phyloP scores from a whole-genome alignment of 2,888 invertebrate genomes.

The Idaea dimidiata region DNA sequence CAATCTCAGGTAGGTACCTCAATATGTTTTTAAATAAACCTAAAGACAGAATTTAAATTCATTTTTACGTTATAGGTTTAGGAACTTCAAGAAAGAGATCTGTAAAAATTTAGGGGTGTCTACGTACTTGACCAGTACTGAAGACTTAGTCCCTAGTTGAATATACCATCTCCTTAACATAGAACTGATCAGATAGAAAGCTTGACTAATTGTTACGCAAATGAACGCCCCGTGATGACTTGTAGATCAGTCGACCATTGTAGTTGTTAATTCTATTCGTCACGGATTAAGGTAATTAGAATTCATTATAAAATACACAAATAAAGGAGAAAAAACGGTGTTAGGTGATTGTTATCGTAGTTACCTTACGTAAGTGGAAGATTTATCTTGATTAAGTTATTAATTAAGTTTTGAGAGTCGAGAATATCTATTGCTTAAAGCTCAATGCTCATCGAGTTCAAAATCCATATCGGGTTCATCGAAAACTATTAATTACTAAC shows the following conservation, averaged over 20 bases:
- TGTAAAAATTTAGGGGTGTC: too few relatives aligned
- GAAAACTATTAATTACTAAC: too few relatives aligned
- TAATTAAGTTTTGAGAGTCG: too few relatives aligned
- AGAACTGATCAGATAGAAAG: neutral
- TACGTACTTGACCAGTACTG: too few relatives aligned
- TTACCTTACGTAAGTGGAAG: neutral
- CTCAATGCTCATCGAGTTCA: too few relatives aligned
- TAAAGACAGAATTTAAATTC: too few relatives aligned
- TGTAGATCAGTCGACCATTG: neutral
- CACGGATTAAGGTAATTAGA: neutral
- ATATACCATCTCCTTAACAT: neutral
- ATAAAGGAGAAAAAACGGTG: neutral
- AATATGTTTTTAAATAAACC: too few relatives aligned
- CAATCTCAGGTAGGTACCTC: too few relatives aligned
- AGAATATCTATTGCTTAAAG: too few relatives aligned
- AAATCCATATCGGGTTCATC: too few relatives aligned
- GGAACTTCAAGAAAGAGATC: too few relatives aligned
- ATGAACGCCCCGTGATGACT: constrained; percentile 1
- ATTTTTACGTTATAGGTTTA: too few relatives aligned
- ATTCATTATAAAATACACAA: neutral
- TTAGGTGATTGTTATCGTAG: neutral
- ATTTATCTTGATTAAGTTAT: neutral
- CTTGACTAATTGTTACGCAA: neutral
- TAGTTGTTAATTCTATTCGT: neutral
- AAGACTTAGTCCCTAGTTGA: neutral